Percentiles rank a stretch among this genome's conserved stretches.
phyloP scores from a whole-genome alignment of 1,140 invertebrate genomes.

The Drosophila sp. region DNA sequence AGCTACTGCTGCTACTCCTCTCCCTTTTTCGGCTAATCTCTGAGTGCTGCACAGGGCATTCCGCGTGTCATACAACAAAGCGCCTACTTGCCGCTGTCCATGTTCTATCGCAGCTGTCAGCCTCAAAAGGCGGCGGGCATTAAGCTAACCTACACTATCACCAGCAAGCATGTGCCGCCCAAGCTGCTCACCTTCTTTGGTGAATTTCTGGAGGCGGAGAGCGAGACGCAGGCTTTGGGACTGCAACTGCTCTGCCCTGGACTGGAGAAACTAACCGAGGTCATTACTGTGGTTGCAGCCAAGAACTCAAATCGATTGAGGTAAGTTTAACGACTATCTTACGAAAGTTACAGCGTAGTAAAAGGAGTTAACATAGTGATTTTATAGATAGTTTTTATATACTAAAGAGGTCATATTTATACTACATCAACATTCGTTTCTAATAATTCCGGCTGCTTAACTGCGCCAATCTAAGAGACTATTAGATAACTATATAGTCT shows the following conservation, averaged over 20 bases:
- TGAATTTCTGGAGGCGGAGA: slow-evolving; percentile 64
- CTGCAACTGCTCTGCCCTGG: slow-evolving; percentile 68
- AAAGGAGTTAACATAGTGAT: too few relatives aligned
- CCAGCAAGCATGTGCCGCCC: slow-evolving; percentile 57
- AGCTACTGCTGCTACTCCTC: background rate
- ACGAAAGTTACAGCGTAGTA: background rate
- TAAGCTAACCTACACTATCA: slow-evolving; percentile 77
- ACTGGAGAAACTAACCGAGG: slow-evolving; percentile 64
- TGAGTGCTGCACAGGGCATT: slow-evolving; percentile 59
- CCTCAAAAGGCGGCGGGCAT: slow-evolving; percentile 78
- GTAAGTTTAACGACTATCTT: slow-evolving; percentile 16
- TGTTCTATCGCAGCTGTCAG: slow-evolving; percentile 70
- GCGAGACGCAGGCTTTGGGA: slow-evolving; percentile 71
- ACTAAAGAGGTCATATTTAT: too few relatives aligned
- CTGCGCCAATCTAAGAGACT: too few relatives aligned
- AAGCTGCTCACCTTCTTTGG: slow-evolving; percentile 71
- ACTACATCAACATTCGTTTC: too few relatives aligned
- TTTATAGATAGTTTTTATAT: too few relatives aligned
- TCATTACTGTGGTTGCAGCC: slow-evolving; percentile 78
- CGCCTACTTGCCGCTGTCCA: slow-evolving; percentile 67
- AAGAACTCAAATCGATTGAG: slow-evolving; percentile 80
- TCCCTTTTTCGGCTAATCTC: background rate
- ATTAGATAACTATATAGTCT: too few relatives aligned
- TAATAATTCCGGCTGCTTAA: too few relatives aligned
- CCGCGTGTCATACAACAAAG: slow-evolving; percentile 69